A percentile compares a stretch with the other conserved stretches of the same genome.
Evolutionary conservation across 2,797 vertebrate species (phyloP).

Genomic region (Peromyscus melanophrys): DNA sequence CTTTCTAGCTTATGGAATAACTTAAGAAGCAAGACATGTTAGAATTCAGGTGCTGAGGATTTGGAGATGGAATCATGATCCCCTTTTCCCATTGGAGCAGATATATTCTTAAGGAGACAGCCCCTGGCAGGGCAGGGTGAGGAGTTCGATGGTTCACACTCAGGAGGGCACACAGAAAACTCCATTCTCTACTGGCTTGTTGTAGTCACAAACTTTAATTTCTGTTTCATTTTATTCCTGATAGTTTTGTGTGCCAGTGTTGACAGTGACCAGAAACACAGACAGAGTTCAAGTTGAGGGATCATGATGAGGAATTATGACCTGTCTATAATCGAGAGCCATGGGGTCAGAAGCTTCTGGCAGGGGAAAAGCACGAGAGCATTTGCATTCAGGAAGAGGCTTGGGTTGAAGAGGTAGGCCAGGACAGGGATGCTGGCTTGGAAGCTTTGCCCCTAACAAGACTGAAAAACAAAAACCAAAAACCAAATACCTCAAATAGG

Average conservation of each 20-base stretch:
- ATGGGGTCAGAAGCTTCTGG: accelerated
- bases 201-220: background rate
- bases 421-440: background rate
- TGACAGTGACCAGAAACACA: background rate
- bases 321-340: too few species aligned
- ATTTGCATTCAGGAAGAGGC: accelerated
- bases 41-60: background rate
- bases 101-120: accelerated
- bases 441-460: background rate
- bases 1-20: background rate
- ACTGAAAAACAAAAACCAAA: background rate
- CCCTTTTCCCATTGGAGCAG: background rate
- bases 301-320: background rate
- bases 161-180: background rate
- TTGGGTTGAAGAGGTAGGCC: background rate
- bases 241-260: background rate
- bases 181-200: background rate
- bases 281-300: background rate
- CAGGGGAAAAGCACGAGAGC: accelerated
- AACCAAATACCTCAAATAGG: too few species aligned
- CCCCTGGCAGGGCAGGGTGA: accelerated
- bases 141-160: accelerated
- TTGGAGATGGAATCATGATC: background rate
- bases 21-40: background rate
- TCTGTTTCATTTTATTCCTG: background rate